A percentile compares a stretch with the other conserved stretches of the same genome.
phyloP scores from a whole-genome alignment of 2,113 vertebrate genomes.

The Megatriorchis doriae region DNA sequence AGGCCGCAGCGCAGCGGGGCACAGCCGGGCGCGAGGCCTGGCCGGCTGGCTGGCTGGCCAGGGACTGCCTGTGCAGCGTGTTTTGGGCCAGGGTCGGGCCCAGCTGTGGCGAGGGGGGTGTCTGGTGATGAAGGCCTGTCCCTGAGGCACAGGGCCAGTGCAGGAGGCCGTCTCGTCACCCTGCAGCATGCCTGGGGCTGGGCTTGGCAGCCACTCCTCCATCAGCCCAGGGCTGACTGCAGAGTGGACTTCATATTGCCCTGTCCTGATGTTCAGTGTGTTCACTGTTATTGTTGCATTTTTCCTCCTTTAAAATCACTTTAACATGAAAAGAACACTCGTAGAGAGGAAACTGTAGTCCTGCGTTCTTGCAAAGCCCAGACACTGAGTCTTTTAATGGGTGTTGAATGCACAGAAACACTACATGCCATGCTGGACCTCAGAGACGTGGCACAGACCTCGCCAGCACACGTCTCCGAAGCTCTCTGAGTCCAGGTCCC shows the following conservation, averaged over 20 bases:
- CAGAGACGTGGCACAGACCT: not conserved
- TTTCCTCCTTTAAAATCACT: not conserved
- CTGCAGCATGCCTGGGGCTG: accelerated
- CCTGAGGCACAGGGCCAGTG: accelerated
- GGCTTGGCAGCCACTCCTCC: not conserved
- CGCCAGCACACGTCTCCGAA: not conserved
- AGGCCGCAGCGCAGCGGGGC: not conserved
- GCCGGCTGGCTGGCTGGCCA: too few species aligned
- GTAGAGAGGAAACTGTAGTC: not conserved
- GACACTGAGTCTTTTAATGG: not conserved
- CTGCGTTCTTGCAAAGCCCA: accelerated
- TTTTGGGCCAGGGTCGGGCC: not conserved
- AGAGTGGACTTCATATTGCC: not conserved
- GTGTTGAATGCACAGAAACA: not conserved
- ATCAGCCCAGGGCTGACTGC: not conserved
- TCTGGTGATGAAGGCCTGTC: not conserved
- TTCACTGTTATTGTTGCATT: not conserved
- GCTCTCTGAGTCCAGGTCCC: accelerated
- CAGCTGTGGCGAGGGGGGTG: not conserved
- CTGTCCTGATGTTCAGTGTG: not conserved
- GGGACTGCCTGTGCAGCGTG: too few species aligned
- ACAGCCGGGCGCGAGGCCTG: accelerated
- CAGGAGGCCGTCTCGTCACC: accelerated
- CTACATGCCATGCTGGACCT: not conserved
- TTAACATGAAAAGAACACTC: not conserved